Evolutionary conservation across 2,888 invertebrate species (phyloP), one percentile per base, ranked within the genome.

Genomic region (Thereva unica): DNA sequence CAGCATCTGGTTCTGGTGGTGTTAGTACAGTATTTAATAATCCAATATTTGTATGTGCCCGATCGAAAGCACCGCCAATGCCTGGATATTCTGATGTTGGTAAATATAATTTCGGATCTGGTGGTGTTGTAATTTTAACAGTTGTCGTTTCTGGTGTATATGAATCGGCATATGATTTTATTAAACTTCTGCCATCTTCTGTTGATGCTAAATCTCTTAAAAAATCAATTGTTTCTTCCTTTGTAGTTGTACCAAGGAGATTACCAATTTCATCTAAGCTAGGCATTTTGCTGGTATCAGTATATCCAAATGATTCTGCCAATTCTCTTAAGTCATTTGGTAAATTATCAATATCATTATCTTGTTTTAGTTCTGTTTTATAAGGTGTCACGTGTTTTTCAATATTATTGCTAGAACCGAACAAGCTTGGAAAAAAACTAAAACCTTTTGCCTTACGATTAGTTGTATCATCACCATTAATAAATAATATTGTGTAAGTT

Each of bases 171-270:
- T 50, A 66, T 40, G 41, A 56, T 42, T 40, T 45, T 38, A 70
- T 68, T 12, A 68, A 54, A 7, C 54, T 49, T 5, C 49, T n/a
- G 12, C 70, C 70, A 52, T 64, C 66, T 35, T 50, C 47, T 2
- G 67, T 67, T 12, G 67, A 35, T 34, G 65, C 57, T 34, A 68
- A 50, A 12, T 68, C 68, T 12, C 64, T 45, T 4, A 70, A 65
- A 2, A 41, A 8, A 45, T 68, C 9, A 12, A 67, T 40, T 4
- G 70, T 68, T 63, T 70, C 70, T 8, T 64, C 65, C 5, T 23
- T 10, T 9, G 63, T 56, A 38, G 55, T 63, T 34, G 68, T 67
- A 5, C 68, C 70, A 7, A 70, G 4, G 8, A 65, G n/a, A 23
- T n/a, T 37, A 42, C 52, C 47, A 4, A 44, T 38, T 9, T 67